A percentile compares a stretch with the other conserved stretches of the same genome.
These are phyloP conservation scores for Ephestia elutella DNA, from an alignment of 1,140 invertebrate species.

Conservation along the genomic window DNA sequence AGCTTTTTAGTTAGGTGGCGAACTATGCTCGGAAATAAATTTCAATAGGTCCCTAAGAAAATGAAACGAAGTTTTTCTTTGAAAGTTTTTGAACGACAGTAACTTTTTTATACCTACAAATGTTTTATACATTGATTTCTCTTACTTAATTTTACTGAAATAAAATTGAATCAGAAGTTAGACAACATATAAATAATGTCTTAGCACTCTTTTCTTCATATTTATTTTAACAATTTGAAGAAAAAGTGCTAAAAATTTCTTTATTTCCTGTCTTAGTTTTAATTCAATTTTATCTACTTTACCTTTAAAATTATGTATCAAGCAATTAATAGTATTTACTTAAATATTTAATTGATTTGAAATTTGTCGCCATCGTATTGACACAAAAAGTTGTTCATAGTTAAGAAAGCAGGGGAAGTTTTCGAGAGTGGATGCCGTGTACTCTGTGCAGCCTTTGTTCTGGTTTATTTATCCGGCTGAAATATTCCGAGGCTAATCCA, in stretches of 20 bases:
- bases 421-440: conserved; percentile 32
- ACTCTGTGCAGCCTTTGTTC: conserved; percentile 32
- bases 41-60: conserved; percentile 16
- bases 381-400: conserved; percentile 28
- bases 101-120: too few species aligned
- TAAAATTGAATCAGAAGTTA: too few species aligned
- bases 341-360: not conserved
- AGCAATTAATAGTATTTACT: too few species aligned
- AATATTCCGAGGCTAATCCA: conserved; percentile 58
- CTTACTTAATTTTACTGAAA: too few species aligned
- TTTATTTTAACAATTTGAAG: too few species aligned
- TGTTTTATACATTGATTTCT: too few species aligned
- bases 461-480: conserved; percentile 50
- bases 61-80: conserved; percentile 21
- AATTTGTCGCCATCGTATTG: conserved; percentile 13
- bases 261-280: too few species aligned
- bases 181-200: too few species aligned
- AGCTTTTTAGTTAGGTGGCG: not conserved
- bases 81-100: not conserved
- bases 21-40: not conserved
- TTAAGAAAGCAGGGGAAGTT: conserved; percentile 18
- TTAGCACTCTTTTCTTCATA: too few species aligned
- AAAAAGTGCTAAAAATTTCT: too few species aligned
- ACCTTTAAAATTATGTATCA: too few species aligned
- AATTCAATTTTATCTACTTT: too few species aligned